Base-by-base conservation (phyloP, 2,797 vertebrate species). In the Sebastes vulpes region DNA sequence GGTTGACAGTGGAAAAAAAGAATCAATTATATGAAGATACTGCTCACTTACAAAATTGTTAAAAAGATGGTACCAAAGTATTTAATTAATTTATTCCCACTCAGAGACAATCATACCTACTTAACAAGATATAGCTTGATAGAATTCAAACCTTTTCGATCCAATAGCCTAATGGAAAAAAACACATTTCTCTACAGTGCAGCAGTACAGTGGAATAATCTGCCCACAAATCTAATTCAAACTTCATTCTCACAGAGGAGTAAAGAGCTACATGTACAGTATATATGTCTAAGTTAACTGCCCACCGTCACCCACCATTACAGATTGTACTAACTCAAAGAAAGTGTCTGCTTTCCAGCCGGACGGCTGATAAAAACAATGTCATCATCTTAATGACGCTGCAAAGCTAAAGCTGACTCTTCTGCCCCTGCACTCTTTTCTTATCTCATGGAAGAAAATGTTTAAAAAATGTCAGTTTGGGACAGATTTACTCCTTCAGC, bases 401-500 rank as follows among this genome's bases (percentile, higher is more conserved):
- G 35, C 58, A 76, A 28, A 75, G 64, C 68, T 64, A 8, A 54
- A 66, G 18, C 64, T 26, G 38, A 56, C 29, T 68, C 32, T 31
- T 35, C 46, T 23, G 26, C 52, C 52, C 21, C 23, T 8, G 10
- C 74, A 63, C 56, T 58, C 6, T 52, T 59, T 72, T 16, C 38
- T 84, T 69, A 77, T 81, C 65, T 77, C 38, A 18, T 4, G 20
- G 42, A 76, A 48, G n/a, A 48, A 79, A 54, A 48, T 57, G 23
- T 74, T 42, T 28, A 12, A 46, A 46, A 57, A 53, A 21, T 25
- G 38, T 50, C 56, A 60, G 46, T 64, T 77, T 42, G 32, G 60
- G 54, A 57, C 67, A 81, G 57, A 75, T 74, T 71, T 75, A 18
- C 68, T 85, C 58, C 35, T 75, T 57, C 50, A 56, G 76, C 75